A percentile compares a stretch with the other conserved stretches of the same genome.
phyloP scores from a whole-genome alignment of 2,888 invertebrate genomes.

The Pachliopta kotzebuea region DNA sequence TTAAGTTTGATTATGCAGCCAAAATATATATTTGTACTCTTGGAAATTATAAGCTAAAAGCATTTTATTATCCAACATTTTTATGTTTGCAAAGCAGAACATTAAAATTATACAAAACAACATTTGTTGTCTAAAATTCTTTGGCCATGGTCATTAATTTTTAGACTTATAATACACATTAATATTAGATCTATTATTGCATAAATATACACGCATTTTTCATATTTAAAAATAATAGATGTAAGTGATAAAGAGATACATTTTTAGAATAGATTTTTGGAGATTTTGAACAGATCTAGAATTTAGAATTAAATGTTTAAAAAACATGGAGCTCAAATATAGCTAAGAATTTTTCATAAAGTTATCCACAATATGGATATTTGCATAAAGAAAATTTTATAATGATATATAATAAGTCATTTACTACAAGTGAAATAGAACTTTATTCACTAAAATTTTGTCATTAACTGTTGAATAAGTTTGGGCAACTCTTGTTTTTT shows the following conservation, averaged over 20 bases:
- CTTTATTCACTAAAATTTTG: background rate
- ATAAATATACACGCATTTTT: constrained; percentile 12
- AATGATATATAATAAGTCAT: background rate
- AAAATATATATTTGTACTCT: constrained; percentile 8
- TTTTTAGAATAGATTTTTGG: constrained; percentile 18
- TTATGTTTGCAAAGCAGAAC: background rate
- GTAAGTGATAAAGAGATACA: background rate
- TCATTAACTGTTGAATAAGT: background rate
- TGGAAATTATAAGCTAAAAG: constrained; percentile 21
- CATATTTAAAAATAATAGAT: constrained; percentile 11
- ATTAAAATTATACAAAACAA: background rate
- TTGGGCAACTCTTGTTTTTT: background rate
- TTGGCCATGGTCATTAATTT: background rate
- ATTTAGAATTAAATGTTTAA: constrained; percentile 5
- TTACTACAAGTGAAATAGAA: background rate
- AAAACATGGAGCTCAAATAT: constrained; percentile 23
- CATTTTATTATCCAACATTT: constrained; percentile 18
- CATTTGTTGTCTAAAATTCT: background rate
- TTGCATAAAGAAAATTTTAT: background rate
- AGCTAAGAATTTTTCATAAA: background rate
- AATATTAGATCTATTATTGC: constrained; percentile 4
- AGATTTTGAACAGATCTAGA: constrained; percentile 7
- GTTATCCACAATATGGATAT: constrained; percentile 1
- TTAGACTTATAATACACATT: constrained; percentile 4
- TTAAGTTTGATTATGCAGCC: constrained; percentile 22